Percentiles rank a stretch among this genome's conserved stretches.
These are phyloP conservation scores for Aphelinus atriplicis DNA, from an alignment of 1,140 invertebrate species.

Conservation along the genomic window DNA sequence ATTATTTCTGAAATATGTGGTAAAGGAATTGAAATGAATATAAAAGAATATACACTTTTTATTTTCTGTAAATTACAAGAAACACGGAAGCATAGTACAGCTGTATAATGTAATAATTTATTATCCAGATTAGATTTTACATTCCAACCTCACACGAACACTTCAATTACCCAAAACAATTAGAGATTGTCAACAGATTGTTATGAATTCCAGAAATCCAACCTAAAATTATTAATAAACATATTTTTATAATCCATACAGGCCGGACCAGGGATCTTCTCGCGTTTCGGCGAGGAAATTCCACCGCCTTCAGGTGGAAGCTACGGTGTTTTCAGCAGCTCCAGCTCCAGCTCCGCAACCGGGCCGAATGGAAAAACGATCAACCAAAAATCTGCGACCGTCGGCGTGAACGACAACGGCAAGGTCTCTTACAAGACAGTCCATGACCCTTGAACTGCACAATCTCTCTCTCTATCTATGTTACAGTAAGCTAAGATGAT, in stretches of 20 bases:
- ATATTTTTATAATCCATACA: slow-evolving; percentile 45
- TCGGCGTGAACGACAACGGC: slow-evolving; percentile 78
- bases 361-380: slow-evolving; percentile 71
- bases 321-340: slow-evolving; percentile 72
- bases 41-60: too few relatives aligned
- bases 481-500: background rate
- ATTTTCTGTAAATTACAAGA: too few relatives aligned
- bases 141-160: too few relatives aligned
- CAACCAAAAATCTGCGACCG: slow-evolving; percentile 69
- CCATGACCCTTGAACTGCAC: slow-evolving; percentile 53
- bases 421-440: slow-evolving; percentile 73
- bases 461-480: background rate
- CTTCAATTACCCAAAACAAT: too few relatives aligned
- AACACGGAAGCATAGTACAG: too few relatives aligned
- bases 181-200: background rate
- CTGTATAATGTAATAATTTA: too few relatives aligned
- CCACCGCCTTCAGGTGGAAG: slow-evolving; percentile 59
- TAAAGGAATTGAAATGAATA: too few relatives aligned
- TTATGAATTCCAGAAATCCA: background rate
- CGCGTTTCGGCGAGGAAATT: slow-evolving; percentile 62
- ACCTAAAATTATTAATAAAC: background rate
- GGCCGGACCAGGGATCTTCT: slow-evolving; percentile 70
- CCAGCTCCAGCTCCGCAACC: slow-evolving; percentile 69
- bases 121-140: too few relatives aligned
- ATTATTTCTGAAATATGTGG: too few relatives aligned